phyloP scores from a whole-genome alignment of 1,140 invertebrate genomes.

The Mizuhopecten yessoensis region DNA sequence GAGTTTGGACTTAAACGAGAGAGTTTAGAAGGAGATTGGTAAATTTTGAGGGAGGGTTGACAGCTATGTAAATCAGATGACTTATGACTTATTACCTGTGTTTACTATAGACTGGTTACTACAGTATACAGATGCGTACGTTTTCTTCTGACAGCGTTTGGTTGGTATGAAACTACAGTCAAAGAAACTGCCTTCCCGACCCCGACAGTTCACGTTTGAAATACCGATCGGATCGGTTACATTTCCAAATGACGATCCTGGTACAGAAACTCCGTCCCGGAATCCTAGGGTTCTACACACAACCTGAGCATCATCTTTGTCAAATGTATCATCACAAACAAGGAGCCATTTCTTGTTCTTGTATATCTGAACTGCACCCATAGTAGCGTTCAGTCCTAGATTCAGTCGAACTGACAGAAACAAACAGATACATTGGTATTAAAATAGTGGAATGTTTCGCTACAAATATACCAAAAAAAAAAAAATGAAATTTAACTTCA shows the following conservation, averaged over 20 bases:
- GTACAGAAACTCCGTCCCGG: conserved; percentile 56
- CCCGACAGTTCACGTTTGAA: conserved; percentile 66
- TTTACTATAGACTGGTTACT: conserved; percentile 67
- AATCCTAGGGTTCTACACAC: conserved; percentile 67
- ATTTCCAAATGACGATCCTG: conserved; percentile 71
- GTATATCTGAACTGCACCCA: conserved; percentile 75
- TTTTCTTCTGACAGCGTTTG: conserved; percentile 57
- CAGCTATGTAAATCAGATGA: no score
- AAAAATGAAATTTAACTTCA: no score
- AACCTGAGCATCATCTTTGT: conserved; percentile 64
- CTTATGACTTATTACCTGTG: conserved; percentile 67
- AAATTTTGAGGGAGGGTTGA: no score
- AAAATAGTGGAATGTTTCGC: no score
- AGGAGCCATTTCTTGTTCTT: conserved; percentile 68
- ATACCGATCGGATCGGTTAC: conserved; percentile 62
- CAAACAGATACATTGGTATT: no score
- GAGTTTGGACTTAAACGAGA: no score
- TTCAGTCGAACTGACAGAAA: conserved; percentile 68
- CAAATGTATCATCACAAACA: conserved; percentile 74
- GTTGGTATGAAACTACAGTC: conserved; percentile 62
- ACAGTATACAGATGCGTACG: conserved; percentile 75
- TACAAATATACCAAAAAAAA: no score
- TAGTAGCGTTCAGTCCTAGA: conserved; percentile 64
- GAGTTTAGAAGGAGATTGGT: no score
- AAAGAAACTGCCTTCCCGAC: conserved; percentile 65